Evolutionary conservation across 35 echinoderm and acorn worm species (phyloP), one percentile per base, ranked within the genome.

Genomic region (Apostichopus parvimensis): DNA sequence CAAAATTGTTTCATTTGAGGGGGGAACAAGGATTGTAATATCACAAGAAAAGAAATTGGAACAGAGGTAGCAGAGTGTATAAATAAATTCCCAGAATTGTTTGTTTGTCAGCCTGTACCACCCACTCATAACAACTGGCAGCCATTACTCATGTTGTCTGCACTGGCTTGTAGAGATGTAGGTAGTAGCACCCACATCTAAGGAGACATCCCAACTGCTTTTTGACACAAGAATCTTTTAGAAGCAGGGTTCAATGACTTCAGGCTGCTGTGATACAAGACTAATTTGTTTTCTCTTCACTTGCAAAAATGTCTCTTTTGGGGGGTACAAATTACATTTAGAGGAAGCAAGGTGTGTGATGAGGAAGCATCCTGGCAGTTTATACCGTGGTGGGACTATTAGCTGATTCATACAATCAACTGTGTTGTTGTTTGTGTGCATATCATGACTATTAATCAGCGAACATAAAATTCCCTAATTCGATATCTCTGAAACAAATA

Each of bases 81-180:
- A 84, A 84, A 84, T 59, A 84, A 84, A 58, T 84, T 84, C 81
- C 15, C 9, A 22, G 81, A 58, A 82, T 55, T 84, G 81, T 84
- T 84, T 84, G 81, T 84, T 84, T 84, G 81, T 84, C 54, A 84
- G 52, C 58, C 9, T 20, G 53, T 58, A 17, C 81, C 81, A 84
- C 81, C 81, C 81, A 84, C 81, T 84, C 81, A 17, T 84, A 58
- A 59, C 81, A 84, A 84, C 81, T 84, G 81, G 57, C 55, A 59
- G 81, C 57, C 81, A 84, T 84, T 52, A 56, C 55, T 84, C 81
- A 60, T n/a, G 71, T 18, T 22, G 15, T 60, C 8, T 61, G 58
- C 58, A 61, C 58, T 61, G 8, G 8, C 12, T 8, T 8, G 58
- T 8, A 61, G 58, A 45, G 34, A 45, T 45, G 34, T 45, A 45